A percentile compares a stretch with the other conserved stretches of the same genome.
phyloP scores from a whole-genome alignment of 92 coral and sea anemone species.

The Phenganax marumi region DNA sequence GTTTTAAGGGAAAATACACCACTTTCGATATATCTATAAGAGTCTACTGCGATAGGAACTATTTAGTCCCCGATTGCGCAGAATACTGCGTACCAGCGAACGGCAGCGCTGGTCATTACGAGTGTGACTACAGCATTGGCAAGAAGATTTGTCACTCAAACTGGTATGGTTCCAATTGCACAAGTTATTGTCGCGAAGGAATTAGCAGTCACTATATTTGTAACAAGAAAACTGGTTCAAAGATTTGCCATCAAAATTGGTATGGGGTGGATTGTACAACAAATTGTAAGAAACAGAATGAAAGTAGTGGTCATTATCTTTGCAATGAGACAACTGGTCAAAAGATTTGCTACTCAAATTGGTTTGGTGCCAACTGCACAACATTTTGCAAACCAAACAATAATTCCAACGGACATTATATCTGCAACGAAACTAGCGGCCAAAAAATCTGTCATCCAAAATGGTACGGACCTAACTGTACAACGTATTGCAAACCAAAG shows the following conservation, averaged over 20 bases:
- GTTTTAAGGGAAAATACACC: neutral
- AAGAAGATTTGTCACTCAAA: constrained; percentile 40
- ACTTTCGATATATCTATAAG: constrained; percentile 48
- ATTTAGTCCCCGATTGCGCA: constrained; percentile 63
- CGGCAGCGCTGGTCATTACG: constrained; percentile 31
- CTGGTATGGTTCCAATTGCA: constrained; percentile 29
- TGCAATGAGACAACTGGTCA: constrained; percentile 41
- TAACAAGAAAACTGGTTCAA: constrained; percentile 42
- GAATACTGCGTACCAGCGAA: constrained; percentile 33
- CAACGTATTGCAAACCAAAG: constrained; percentile 5
- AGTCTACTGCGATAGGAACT: constrained; percentile 64
- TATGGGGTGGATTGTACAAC: constrained; percentile 25
- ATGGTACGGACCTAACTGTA: constrained; percentile 47
- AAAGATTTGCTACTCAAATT: constrained; percentile 21
- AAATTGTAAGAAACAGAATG: constrained; percentile 2
- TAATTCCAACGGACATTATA: constrained; percentile 27
- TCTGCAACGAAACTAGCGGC: constrained; percentile 40
- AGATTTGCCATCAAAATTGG: constrained; percentile 49
- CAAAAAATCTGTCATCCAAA: constrained; percentile 36
- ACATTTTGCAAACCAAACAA: constrained; percentile 44
- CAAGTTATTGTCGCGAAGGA: constrained; percentile 39
- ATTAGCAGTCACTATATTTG: constrained; percentile 18
- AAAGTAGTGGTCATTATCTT: constrained; percentile 41
- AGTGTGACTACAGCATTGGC: constrained; percentile 40
- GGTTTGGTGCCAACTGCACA: constrained; percentile 52